Conservation (phyloP, 2,797 vertebrate genomes). For the Chaunax sp. region DNA sequence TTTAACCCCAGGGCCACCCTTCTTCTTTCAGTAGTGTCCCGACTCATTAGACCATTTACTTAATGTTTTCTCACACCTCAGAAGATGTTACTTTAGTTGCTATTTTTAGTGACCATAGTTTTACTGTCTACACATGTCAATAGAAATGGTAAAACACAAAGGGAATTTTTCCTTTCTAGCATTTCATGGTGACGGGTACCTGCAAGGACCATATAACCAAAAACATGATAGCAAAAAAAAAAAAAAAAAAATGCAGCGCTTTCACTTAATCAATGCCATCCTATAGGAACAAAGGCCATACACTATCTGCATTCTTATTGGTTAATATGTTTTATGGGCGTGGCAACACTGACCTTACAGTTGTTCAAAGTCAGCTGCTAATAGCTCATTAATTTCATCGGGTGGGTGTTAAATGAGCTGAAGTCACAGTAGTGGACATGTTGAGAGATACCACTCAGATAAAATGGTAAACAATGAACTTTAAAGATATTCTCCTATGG, state of each 20-base stretch:
- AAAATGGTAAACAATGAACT: constrained; percentile 52
- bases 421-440: constrained; percentile 33
- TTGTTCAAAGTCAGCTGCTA: constrained; percentile 50
- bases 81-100: constrained; percentile 1
- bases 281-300: background rate
- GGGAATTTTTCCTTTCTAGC: background rate
- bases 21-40: constrained; percentile 4
- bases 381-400: constrained; percentile 67
- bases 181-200: background rate
- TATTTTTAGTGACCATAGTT: constrained; percentile 14
- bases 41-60: constrained; percentile 9
- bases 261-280: constrained; percentile 11
- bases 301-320: constrained; percentile 15
- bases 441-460: constrained; percentile 47
- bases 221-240: background rate
- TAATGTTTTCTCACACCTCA: constrained; percentile 15
- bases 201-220: background rate
- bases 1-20: constrained; percentile 14
- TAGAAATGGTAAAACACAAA: background rate
- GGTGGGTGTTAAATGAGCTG: constrained; percentile 60
- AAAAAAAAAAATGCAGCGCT: background rate
- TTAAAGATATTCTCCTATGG: constrained; percentile 18
- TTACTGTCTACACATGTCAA: background rate
- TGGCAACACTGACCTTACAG: constrained; percentile 41
- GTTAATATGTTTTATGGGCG: constrained; percentile 7